phyloP scores from a whole-genome alignment of 2,797 vertebrate species.

The Coendou prehensilis region DNA sequence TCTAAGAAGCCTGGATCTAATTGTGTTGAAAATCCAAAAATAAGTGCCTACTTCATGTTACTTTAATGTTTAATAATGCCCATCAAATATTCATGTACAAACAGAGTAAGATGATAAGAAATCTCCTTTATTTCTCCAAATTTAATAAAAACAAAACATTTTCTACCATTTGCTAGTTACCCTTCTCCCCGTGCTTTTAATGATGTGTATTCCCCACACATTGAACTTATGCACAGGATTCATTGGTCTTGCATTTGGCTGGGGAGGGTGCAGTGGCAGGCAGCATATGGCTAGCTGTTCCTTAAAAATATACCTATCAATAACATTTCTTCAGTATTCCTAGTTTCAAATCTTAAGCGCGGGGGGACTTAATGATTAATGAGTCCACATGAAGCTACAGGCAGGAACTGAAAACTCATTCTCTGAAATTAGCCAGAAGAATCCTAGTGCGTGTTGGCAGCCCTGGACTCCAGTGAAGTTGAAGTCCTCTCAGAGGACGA shows the following conservation, averaged over 20 bases:
- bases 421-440: constrained; percentile 87
- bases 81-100: constrained; percentile 88
- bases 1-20: constrained; percentile 96
- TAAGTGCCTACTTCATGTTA: constrained; percentile 96
- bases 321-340: constrained; percentile 70
- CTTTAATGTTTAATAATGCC: constrained; percentile 95
- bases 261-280: no score
- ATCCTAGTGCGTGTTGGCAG: constrained; percentile 72
- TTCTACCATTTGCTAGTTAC: constrained; percentile 85
- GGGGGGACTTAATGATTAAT: constrained; percentile 85
- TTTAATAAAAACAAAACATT: constrained; percentile 87
- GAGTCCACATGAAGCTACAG: constrained; percentile 81
- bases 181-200: constrained; percentile 82
- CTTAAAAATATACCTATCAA: constrained; percentile 49
- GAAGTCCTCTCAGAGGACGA: constrained; percentile 82
- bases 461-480: constrained; percentile 50
- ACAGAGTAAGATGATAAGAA: constrained; percentile 86
- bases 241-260: not conserved
- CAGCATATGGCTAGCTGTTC: not conserved
- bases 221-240: constrained; percentile 80
- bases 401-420: constrained; percentile 86
- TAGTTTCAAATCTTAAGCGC: constrained; percentile 82
- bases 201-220: constrained; percentile 76
- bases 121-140: constrained; percentile 84
- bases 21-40: constrained; percentile 97